These are phyloP conservation scores for Picathartes gymnocephalus DNA, from an alignment of 2,113 vertebrate genomes.

Conservation along the genomic window DNA sequence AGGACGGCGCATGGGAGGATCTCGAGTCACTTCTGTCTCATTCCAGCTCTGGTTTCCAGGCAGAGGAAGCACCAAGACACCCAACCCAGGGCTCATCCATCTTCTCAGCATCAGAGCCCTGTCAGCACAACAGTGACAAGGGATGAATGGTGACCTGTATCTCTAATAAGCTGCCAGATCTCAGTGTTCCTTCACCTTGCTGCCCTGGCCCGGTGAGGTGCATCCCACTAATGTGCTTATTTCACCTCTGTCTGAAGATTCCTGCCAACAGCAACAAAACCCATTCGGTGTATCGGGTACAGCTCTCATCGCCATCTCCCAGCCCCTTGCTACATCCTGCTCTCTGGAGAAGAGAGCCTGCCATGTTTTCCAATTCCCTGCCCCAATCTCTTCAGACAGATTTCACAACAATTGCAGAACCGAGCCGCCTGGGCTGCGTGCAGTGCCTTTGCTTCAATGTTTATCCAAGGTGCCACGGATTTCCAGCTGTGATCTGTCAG, in stretches of 20 bases:
- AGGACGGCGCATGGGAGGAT: not conserved
- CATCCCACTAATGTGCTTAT: not conserved
- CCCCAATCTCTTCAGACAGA: constrained; percentile 24
- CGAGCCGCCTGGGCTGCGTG: rapidly evolving
- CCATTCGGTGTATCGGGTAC: not conserved
- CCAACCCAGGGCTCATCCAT: not conserved
- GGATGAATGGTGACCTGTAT: not conserved
- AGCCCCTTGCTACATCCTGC: not conserved
- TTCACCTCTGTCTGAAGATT: not conserved
- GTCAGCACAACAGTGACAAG: not conserved
- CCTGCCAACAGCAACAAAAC: not conserved
- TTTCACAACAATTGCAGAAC: constrained; percentile 33
- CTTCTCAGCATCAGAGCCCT: not conserved
- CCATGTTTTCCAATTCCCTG: not conserved
- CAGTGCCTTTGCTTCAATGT: not conserved
- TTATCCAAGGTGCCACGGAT: not conserved
- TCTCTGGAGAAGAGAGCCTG: not conserved
- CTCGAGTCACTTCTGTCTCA: not conserved
- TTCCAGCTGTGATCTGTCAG: constrained; percentile 46
- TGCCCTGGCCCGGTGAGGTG: not conserved
- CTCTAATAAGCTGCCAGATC: not conserved
- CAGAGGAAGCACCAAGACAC: not conserved
- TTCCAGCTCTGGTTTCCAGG: not conserved
- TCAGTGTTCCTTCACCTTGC: not conserved
- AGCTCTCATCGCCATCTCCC: not conserved